Base-by-base conservation (phyloP, 2,113 vertebrate genomes). In the Zootoca vivipara region DNA sequence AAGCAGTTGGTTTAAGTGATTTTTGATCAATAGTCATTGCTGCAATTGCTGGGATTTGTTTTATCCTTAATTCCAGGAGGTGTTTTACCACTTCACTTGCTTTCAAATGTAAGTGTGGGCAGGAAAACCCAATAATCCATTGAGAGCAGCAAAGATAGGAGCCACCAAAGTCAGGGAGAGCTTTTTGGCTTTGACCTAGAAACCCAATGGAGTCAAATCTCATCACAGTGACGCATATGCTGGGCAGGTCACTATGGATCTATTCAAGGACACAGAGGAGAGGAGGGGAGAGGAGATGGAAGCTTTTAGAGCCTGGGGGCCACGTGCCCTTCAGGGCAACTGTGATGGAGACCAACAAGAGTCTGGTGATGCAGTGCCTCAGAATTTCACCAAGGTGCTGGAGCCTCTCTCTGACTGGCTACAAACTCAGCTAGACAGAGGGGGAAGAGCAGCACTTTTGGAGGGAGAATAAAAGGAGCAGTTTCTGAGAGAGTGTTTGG, bases 11-110 rank as follows among this genome's bases (percentile, higher is more conserved):
- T 87, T 90, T 89, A 73, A 91, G 83, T 3, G 40, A 82, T 74
- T 62, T 91, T 78, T 89, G 91, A 88, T 92, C 88, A 77, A 87
- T 77, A 93, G 26, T 5, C 65, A 64, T 89, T 75, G 22, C 58
- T 82, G 85, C 26, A 89, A 42, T 20, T 75, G 33, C 72, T 0
- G 38, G 46, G 72, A 33, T 77, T 62, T 70, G 84, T 86, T 86
- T 92, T 69, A 81, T 78, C 80, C 86, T 87, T 65, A 65, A 38
- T 52, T 87, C 80, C 38, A 83, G 80, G 74, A 89, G 83, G 40
- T 67, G 35, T 87, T 94, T 92, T 62, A 85, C 83, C 87, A 62
- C 62, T 89, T 81, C 22, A 12, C 28, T 84, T 79, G 80, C 91
- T 93, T 92, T 90, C 84, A 88, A 94, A 80, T 40, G 35, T 22